phyloP scores from a whole-genome alignment of 1,140 invertebrate genomes.

The Olivierus martensii region DNA sequence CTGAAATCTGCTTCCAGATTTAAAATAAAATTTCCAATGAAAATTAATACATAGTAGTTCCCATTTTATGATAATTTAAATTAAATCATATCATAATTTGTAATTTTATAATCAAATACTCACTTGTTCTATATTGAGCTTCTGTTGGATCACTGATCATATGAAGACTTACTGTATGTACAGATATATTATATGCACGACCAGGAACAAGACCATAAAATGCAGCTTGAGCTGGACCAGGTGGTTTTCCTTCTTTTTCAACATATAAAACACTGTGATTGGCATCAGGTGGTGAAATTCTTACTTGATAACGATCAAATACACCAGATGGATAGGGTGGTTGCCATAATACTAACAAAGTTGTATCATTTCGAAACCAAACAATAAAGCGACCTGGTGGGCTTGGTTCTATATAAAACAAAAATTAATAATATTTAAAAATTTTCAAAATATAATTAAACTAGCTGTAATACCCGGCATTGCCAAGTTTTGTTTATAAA shows the following conservation, averaged over 20 bases:
- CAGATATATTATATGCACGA: slow-evolving; percentile 73
- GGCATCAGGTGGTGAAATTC: slow-evolving; percentile 76
- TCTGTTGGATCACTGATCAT: slow-evolving; percentile 79
- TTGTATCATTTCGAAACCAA: slow-evolving; percentile 91
- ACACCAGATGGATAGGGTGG: slow-evolving; percentile 77
- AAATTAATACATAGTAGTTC: too few species aligned
- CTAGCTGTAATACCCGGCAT: too few species aligned
- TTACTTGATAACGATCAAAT: slow-evolving; percentile 32
- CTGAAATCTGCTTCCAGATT: too few species aligned
- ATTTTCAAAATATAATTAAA: too few species aligned
- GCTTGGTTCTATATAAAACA: slow-evolving; percentile 47
- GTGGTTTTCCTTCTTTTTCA: slow-evolving; percentile 81
- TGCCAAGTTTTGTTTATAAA: too few species aligned
- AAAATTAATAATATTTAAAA: too few species aligned
- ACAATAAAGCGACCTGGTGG: slow-evolving; percentile 91
- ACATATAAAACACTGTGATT: slow-evolving; percentile 75
- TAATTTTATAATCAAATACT: too few species aligned
- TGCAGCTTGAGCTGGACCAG: slow-evolving; percentile 84
- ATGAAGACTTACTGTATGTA: slow-evolving; percentile 79
- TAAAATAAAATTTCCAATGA: too few species aligned
- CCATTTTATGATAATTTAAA: too few species aligned
- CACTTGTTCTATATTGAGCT: slow-evolving; percentile 67
- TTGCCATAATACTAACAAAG: slow-evolving; percentile 82
- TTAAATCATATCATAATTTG: too few species aligned
- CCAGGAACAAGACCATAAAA: slow-evolving; percentile 79